phyloP scores from a whole-genome alignment of 2,797 vertebrate species.

The Pelodytes ibericus region DNA sequence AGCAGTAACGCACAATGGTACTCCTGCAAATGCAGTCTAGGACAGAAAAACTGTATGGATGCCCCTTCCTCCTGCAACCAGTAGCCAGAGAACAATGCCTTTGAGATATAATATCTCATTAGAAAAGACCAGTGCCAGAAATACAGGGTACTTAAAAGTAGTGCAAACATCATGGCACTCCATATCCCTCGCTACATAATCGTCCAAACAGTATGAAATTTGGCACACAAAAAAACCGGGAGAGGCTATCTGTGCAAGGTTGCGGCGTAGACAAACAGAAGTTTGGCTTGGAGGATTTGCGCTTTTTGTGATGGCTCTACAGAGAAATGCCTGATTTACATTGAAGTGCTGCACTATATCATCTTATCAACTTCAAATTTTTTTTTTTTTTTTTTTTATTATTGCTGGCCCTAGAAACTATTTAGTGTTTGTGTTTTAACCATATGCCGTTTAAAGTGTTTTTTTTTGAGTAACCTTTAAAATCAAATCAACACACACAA shows the following conservation, averaged over 20 bases:
- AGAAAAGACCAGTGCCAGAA: conserved; percentile 19
- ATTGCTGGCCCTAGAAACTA: neutral
- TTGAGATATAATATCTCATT: neutral
- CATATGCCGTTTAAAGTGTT: conserved; percentile 55
- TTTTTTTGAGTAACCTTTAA: conserved; percentile 28
- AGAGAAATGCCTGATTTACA: conserved; percentile 53
- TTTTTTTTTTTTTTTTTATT: conserved; percentile 3
- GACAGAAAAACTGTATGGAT: conserved; percentile 26
- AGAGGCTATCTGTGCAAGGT: neutral
- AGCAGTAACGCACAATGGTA: conserved; percentile 92
- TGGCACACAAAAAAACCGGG: neutral
- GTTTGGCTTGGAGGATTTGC: conserved; percentile 37
- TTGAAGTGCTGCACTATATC: conserved; percentile 60
- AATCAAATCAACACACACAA: neutral
- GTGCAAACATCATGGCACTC: conserved; percentile 18
- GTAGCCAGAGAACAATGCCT: conserved; percentile 27
- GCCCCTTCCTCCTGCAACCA: neutral
- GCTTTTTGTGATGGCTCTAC: conserved; percentile 13
- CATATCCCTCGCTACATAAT: neutral
- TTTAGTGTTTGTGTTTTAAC: conserved; percentile 46
- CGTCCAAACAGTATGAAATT: neutral
- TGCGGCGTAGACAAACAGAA: neutral
- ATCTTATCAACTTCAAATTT: conserved; percentile 55
- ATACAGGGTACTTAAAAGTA: conserved; percentile 17
- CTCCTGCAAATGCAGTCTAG: conserved; percentile 90